These are phyloP conservation scores for Lasioglossum zephyrum DNA, from an alignment of 2,888 invertebrate genomes.

Conservation along the genomic window DNA sequence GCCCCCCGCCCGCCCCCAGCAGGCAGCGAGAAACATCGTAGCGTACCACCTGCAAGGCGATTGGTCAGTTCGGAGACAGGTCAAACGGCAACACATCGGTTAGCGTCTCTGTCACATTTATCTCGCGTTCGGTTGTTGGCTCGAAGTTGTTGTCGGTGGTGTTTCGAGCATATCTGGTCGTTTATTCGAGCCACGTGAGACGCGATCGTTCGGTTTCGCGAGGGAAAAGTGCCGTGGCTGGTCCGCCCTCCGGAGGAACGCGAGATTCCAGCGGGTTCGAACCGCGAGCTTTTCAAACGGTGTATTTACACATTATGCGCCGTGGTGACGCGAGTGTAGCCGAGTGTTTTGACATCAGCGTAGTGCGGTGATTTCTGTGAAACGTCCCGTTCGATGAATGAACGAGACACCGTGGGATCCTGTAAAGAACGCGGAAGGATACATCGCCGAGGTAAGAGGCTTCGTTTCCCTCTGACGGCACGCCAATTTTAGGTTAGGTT, in stretches of 20 bases:
- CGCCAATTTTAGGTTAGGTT: constrained; percentile 53
- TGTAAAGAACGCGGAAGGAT: constrained; percentile 30
- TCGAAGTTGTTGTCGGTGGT: constrained; percentile 28
- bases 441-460: constrained; percentile 63
- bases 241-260: not conserved
- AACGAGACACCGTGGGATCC: constrained; percentile 13
- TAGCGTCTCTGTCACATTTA: constrained; percentile 72
- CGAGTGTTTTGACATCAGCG: constrained; percentile 62
- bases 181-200: constrained; percentile 13
- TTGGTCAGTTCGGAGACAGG: constrained; percentile 79
- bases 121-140: constrained; percentile 53
- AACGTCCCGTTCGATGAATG: constrained; percentile 53
- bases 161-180: not conserved
- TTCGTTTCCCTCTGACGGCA: constrained; percentile 39
- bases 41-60: constrained; percentile 70
- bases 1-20: constrained; percentile 31
- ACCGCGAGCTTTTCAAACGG: constrained; percentile 60
- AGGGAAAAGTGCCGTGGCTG: constrained; percentile 11
- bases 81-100: constrained; percentile 79
- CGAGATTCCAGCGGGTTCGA: constrained; percentile 37
- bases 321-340: constrained; percentile 51
- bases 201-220: constrained; percentile 15
- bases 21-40: constrained; percentile 47
- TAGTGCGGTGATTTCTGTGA: constrained; percentile 16
- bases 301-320: constrained; percentile 50